Percentiles rank a stretch among this genome's conserved stretches.
phyloP scores from a whole-genome alignment of 2,113 vertebrate species.

The Engraulis encrasicolus region DNA sequence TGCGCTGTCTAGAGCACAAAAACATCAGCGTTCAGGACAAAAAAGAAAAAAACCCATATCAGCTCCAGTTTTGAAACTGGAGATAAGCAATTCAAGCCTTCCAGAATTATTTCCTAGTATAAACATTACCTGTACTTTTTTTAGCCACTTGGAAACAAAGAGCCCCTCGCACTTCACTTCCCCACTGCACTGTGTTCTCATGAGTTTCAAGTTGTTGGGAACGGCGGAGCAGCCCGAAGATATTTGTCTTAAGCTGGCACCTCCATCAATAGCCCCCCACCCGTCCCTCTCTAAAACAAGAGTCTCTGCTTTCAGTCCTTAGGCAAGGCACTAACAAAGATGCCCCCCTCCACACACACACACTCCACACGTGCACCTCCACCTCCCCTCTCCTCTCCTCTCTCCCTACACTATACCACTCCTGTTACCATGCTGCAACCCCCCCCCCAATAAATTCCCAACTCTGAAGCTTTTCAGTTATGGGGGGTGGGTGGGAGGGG shows the following conservation, averaged over 20 bases:
- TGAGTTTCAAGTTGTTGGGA: constrained; percentile 2
- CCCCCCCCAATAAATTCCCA: constrained; percentile 3
- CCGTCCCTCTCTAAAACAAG: constrained; percentile 43
- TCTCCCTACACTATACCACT: neutral
- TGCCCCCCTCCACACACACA: too few relatives aligned
- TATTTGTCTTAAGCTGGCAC: constrained; percentile 28
- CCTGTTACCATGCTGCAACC: neutral
- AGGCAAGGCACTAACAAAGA: constrained; percentile 49
- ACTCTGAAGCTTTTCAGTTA: constrained; percentile 17
- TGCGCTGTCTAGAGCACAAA: neutral
- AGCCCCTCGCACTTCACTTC: neutral
- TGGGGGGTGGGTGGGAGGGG: neutral
- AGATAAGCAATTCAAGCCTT: neutral
- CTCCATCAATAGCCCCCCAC: constrained; percentile 32
- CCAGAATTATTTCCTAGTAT: constrained; percentile 3
- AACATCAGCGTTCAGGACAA: neutral
- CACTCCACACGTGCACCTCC: too few relatives aligned
- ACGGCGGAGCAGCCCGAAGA: constrained; percentile 22
- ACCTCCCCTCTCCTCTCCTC: constrained; percentile 36
- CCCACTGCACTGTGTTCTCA: neutral
- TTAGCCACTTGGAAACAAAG: neutral
- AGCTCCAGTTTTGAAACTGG: constrained; percentile 5
- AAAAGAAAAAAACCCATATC: neutral
- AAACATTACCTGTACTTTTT: constrained; percentile 16
- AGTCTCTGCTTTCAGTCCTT: constrained; percentile 63